Base-by-base conservation (phyloP, 1,140 invertebrate genomes). In the Rhopalosiphum padi region DNA sequence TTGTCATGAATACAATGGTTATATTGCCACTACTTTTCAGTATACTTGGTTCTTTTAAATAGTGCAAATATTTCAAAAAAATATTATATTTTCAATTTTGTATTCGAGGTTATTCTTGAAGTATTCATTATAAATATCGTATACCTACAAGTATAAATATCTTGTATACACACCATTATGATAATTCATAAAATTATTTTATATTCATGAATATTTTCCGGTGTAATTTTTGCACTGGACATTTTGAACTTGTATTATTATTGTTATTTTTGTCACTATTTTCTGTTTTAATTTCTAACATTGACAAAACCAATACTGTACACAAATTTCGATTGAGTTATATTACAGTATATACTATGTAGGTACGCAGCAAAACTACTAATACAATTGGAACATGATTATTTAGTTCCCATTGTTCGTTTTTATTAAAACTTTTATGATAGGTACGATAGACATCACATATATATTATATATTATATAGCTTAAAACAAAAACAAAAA, bases 371-470 rank as follows among this genome's bases (percentile, higher is more conserved):
- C 60, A 30, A 30, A n/a, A n/a, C 2, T 77, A 77, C n/a, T n/a
- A n/a, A 77, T 77, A 77, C 60, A 18, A 77, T 77, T n/a, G 18
- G 25, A 68, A 68, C 30, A n/a, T 68, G 30, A n/a, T 77, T 77
- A n/a, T 77, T 77, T 77, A n/a, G 30, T 77, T 77, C 5, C 5
- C 60, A 77, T 68, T n/a, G 60, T n/a, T n/a, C 5, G 60, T 77
- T 77, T 77, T 15, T n/a, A 77, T n/a, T n/a, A 77, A 77, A 77
- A 77, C 60, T 77, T 77, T 77, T 77, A 77, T 77, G n/a, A 77
- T 77, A 41, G 41, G 41, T 41, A 77, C n/a, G 60, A n/a, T 77
- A 77, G 11, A 77, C 5, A 77, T n/a, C 25, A 77, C 37, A 37
- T 37, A 37, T 35, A 18, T n/a, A n/a, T 11, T n/a, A n/a, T n/a